A percentile compares a stretch with the other conserved stretches of the same genome.
Evolutionary conservation across 1,140 invertebrate genomes (phyloP).

Genomic region (Drosophila obscura): DNA sequence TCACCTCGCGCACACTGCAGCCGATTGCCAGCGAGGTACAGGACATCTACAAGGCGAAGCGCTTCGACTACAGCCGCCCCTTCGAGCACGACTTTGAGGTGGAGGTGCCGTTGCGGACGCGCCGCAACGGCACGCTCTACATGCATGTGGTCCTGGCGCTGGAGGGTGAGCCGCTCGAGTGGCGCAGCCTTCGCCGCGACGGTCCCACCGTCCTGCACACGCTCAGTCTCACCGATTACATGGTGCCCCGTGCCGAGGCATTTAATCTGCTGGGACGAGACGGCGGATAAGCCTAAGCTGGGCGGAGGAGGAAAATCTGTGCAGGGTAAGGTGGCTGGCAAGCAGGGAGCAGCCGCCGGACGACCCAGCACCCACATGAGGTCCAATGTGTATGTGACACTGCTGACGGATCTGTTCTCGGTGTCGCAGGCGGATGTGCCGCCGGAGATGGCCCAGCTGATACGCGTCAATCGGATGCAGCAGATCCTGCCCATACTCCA

Average conservation of each 20-base stretch:
- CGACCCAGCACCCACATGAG: constrained; percentile 86
- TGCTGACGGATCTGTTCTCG: constrained; percentile 87
- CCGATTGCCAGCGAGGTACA: constrained; percentile 83
- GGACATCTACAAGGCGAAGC: constrained; percentile 76
- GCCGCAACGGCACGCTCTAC: constrained; percentile 91
- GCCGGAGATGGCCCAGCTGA: constrained; percentile 85
- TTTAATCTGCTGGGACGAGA: constrained; percentile 90
- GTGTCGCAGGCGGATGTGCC: constrained; percentile 86
- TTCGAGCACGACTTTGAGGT: constrained; percentile 86
- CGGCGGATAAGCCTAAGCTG: constrained; percentile 56
- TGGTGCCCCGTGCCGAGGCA: constrained; percentile 88
- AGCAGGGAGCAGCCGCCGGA: background rate
- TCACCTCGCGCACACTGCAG: constrained; percentile 85
- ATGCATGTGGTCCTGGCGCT: constrained; percentile 87
- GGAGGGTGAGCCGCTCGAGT: constrained; percentile 85
- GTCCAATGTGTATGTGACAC: constrained; percentile 86
- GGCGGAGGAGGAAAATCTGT: background rate
- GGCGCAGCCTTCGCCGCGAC: constrained; percentile 85
- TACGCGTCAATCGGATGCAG: constrained; percentile 86
- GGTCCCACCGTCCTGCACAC: constrained; percentile 86
- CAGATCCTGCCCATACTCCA: constrained; percentile 93
- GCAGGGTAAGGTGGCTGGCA: background rate
- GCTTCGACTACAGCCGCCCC: constrained; percentile 85
- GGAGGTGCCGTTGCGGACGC: constrained; percentile 88
- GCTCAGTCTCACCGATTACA: constrained; percentile 88